phyloP scores from a whole-genome alignment of 2,113 vertebrate species.

The Camelus bactrianus region DNA sequence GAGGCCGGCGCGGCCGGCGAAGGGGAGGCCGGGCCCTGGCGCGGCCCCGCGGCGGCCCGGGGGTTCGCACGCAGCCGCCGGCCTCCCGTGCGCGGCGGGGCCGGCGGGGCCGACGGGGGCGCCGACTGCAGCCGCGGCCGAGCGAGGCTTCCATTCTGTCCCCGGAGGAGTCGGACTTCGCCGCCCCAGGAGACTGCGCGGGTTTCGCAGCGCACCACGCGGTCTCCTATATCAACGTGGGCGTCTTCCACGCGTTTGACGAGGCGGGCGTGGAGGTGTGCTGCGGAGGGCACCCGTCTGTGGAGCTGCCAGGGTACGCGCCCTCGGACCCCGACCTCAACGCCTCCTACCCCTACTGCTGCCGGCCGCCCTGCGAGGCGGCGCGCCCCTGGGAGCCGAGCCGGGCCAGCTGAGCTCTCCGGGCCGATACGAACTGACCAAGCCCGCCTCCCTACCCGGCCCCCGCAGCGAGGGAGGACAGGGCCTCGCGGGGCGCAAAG shows the following conservation, averaged over 20 bases:
- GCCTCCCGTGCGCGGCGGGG: constrained; percentile 61
- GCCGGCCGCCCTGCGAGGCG: constrained; percentile 91
- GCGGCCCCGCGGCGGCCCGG: constrained; percentile 62
- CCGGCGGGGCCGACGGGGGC: constrained; percentile 78
- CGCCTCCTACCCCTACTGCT: constrained; percentile 94
- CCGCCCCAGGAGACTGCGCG: constrained; percentile 79
- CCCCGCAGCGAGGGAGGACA: background rate
- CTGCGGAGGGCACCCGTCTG: constrained; percentile 94
- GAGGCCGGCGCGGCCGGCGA: constrained; percentile 87
- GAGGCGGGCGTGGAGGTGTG: constrained; percentile 94
- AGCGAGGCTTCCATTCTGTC: constrained; percentile 90
- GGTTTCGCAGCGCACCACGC: constrained; percentile 89
- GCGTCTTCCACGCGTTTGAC: constrained; percentile 90
- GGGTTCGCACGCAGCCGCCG: constrained; percentile 61
- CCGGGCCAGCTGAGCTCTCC: constrained; percentile 68
- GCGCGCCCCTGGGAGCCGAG: constrained; percentile 90
- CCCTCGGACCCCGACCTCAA: constrained; percentile 94
- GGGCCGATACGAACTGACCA: background rate
- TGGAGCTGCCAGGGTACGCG: constrained; percentile 96
- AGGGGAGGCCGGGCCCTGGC: constrained; percentile 79
- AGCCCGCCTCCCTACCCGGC: background rate
- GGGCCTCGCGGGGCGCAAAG: background rate
- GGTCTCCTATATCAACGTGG: constrained; percentile 96
- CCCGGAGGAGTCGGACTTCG: constrained; percentile 91
- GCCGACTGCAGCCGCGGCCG: constrained; percentile 85